Percentiles rank a stretch among this genome's conserved stretches.
Evolutionary conservation across 2,113 vertebrate species (phyloP).

Genomic region (Turnix velox): DNA sequence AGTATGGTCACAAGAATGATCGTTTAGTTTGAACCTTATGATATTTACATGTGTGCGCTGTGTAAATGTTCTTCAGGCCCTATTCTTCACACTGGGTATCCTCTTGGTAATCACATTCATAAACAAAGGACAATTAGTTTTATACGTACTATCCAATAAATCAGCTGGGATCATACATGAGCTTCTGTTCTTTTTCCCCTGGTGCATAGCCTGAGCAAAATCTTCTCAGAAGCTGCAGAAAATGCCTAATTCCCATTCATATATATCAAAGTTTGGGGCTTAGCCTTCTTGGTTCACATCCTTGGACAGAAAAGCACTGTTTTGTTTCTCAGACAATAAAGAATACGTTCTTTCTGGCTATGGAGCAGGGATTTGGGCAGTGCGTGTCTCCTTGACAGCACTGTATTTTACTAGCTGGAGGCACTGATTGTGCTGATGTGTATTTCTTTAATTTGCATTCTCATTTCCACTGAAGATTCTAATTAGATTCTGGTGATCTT

Average conservation of each 20-base stretch:
- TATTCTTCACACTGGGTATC: background rate
- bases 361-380: background rate
- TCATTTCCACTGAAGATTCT: background rate
- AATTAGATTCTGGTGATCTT: background rate
- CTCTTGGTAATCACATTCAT: background rate
- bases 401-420: background rate
- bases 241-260: background rate
- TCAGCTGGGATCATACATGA: background rate
- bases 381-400: background rate
- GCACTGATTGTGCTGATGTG: background rate
- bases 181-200: background rate
- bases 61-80: background rate
- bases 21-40: background rate
- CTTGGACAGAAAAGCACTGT: background rate
- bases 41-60: background rate
- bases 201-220: background rate
- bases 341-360: background rate
- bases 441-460: conserved; percentile 16
- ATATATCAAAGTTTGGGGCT: background rate
- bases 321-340: background rate
- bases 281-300: background rate
- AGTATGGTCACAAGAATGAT: background rate
- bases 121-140: background rate
- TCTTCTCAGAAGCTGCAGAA: background rate
- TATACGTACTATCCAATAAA: background rate